phyloP scores from a whole-genome alignment of 2,888 invertebrate genomes.

The Lordiphosa fenestrarum region DNA sequence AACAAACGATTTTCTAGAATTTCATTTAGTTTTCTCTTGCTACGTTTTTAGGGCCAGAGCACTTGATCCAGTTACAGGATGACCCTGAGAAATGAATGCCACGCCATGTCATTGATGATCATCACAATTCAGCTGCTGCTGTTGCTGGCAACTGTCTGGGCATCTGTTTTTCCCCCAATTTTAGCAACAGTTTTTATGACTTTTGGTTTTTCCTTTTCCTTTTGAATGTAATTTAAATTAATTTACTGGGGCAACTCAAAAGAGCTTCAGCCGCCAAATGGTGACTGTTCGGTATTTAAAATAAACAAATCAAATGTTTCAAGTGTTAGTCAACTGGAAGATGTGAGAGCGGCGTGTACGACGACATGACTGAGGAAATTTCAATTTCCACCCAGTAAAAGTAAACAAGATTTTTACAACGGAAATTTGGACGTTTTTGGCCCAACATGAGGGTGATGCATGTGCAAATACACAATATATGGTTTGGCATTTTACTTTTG shows the following conservation, averaged over 20 bases:
- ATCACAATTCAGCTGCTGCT: constrained; percentile 29
- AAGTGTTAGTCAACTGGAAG: constrained; percentile 49
- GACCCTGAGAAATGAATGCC: constrained; percentile 54
- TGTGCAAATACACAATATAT: constrained; percentile 40
- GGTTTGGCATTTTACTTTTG: constrained; percentile 47
- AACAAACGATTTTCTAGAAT: constrained; percentile 24
- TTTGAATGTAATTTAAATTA: constrained; percentile 59
- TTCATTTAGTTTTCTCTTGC: constrained; percentile 20
- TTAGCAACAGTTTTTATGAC: constrained; percentile 16
- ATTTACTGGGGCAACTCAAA: constrained; percentile 59
- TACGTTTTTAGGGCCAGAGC: constrained; percentile 26
- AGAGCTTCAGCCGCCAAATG: not conserved
- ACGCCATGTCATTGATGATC: constrained; percentile 43
- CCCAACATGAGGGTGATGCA: constrained; percentile 27
- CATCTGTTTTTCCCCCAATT: constrained; percentile 39
- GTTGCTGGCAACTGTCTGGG: constrained; percentile 21
- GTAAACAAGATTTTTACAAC: constrained; percentile 50
- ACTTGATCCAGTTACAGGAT: constrained; percentile 53
- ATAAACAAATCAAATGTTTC: constrained; percentile 44
- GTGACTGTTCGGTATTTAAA: constrained; percentile 24
- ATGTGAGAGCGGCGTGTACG: not conserved
- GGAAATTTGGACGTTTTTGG: constrained; percentile 49
- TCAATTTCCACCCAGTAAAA: constrained; percentile 12
- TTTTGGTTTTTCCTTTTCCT: constrained; percentile 24
- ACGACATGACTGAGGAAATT: constrained; percentile 42